Evolutionary conservation across 1,140 invertebrate species (phyloP), one percentile per base, ranked within the genome.

Genomic region (Drosophila lacteicornis): DNA sequence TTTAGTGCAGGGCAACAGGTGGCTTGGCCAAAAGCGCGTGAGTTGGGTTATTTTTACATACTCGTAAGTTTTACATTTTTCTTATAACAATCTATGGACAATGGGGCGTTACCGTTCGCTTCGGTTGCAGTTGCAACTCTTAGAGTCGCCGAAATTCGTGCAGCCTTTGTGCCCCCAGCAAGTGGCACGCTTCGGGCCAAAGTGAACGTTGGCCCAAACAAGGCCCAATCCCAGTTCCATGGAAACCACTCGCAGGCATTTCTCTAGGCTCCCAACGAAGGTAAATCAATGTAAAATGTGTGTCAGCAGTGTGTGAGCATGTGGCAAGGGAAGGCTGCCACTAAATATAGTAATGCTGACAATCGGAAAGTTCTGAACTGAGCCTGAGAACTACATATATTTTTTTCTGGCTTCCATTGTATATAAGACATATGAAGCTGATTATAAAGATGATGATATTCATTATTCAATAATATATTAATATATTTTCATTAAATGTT

Each of bases 231-330:
- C 63, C 63, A 43, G 40, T 70, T 67, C 51, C 68, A 49, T 74
- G 49, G 49, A 46, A 73, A 70, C 65, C 66, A 27, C 79, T 68
- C n/a, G 50, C 22, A 75, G 79, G 43, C 80, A 77, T 77, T 71
- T 80, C 50, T 70, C 55, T 45, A 45, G 43, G 60, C 40, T 65
- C 60, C 25, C 51, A 43, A 49, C 61, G 57, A 79, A 69, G 75
- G 43, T 82, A 79, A 82, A 77, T 83, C 71, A 79, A 71, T 69
- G 65, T 77, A 78, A 80, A 87, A 30, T 30, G 65, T 90, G 74
- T 88, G 84, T 79, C 83, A 86, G 75, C 50, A 50, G 59, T 61
- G 59, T 84, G 60, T 71, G 69, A 74, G 69, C 47, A 50, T 61
- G 68, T 74, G 67, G 43, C 6, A 42, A 6, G n/a, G 45, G 27